Percentiles rank a stretch among this genome's conserved stretches.
Conservation (phyloP, 1,140 invertebrate species). For the Potamilus streckersoni region DNA sequence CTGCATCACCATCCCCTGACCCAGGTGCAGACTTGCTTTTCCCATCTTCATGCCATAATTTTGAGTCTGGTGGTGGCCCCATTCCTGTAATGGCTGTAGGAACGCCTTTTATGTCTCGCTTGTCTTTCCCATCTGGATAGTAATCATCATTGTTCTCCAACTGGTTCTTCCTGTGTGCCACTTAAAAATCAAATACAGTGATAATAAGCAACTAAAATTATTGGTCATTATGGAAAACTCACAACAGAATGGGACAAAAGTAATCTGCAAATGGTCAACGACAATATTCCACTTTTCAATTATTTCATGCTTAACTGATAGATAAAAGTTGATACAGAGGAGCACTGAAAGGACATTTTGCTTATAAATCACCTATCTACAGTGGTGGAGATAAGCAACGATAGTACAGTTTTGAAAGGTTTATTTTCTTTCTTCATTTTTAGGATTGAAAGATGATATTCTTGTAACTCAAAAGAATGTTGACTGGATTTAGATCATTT, state of each 20-base stretch:
- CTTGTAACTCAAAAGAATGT: too few relatives aligned
- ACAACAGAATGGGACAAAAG: background rate
- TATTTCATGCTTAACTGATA: too few relatives aligned
- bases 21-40: background rate
- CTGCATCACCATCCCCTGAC: conserved; percentile 9
- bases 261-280: background rate
- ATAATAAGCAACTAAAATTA: background rate
- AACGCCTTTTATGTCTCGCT: conserved; percentile 28
- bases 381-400: too few relatives aligned
- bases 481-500: too few relatives aligned
- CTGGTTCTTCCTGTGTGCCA: background rate
- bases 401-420: too few relatives aligned
- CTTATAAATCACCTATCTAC: too few relatives aligned
- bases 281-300: background rate
- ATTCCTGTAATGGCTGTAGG: conserved; percentile 24
- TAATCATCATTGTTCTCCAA: conserved; percentile 7
- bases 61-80: background rate
- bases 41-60: background rate
- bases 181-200: background rate
- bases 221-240: background rate
- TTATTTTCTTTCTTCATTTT: too few relatives aligned
- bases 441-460: too few relatives aligned
- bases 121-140: conserved; percentile 36
- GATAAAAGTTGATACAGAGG: too few relatives aligned
- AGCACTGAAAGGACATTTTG: too few relatives aligned